phyloP scores from a whole-genome alignment of 2,797 vertebrate genomes.

The Ptychadena robeensis region DNA sequence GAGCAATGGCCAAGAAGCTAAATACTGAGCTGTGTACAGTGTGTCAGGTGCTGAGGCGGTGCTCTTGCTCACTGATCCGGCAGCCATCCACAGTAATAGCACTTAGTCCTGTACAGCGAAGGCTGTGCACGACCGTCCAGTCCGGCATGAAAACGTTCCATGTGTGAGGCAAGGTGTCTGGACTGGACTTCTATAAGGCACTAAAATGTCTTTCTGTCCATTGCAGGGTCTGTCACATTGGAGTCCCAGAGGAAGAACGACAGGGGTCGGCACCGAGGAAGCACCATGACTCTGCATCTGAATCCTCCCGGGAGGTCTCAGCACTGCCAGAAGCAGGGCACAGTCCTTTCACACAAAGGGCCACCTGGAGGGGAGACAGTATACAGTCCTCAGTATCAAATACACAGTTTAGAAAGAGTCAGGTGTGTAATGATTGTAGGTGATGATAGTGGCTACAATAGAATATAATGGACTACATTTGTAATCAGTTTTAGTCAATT shows the following conservation, averaged over 20 bases:
- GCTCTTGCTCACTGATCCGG: background rate
- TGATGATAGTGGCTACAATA: no score
- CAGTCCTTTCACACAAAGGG: constrained; percentile 75
- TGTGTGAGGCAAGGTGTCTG: background rate
- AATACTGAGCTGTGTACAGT: constrained; percentile 38
- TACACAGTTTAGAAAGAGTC: no score
- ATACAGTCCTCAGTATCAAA: background rate
- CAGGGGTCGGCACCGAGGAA: constrained; percentile 81
- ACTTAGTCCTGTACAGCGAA: constrained; percentile 23
- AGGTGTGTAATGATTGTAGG: no score
- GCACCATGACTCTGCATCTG: constrained; percentile 82
- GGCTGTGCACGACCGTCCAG: constrained; percentile 10
- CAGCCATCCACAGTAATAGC: background rate
- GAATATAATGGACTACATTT: no score
- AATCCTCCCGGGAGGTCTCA: constrained; percentile 77
- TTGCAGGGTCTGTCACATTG: constrained; percentile 37
- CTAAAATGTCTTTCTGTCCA: constrained; percentile 14
- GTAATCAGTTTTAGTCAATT: no score
- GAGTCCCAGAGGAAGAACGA: constrained; percentile 69
- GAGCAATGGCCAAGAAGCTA: constrained; percentile 9
- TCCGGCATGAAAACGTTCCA: background rate
- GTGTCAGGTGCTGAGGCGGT: constrained; percentile 3
- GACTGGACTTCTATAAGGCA: constrained; percentile 38
- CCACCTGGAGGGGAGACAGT: constrained; percentile 65
- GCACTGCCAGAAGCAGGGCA: constrained; percentile 33